Base-by-base conservation (phyloP, 2,888 invertebrate genomes). In the Agrotis clavis region DNA sequence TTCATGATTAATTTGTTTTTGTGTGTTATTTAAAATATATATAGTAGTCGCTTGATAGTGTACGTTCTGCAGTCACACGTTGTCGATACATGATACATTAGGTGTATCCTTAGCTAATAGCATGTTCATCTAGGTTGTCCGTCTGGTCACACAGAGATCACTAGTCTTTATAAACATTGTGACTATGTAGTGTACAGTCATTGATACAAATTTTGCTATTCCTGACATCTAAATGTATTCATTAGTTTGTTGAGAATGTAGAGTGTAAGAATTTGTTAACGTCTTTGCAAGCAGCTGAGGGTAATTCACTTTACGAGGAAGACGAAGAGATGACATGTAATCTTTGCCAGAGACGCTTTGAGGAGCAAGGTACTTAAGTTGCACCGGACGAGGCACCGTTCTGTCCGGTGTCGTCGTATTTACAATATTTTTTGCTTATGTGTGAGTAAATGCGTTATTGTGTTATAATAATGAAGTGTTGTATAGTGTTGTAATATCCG, bases 321-420 rank as follows among this genome's bases (percentile, higher is more conserved):
- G 97, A 97, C 93, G 97, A 97, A 96, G 97, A 97, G 95, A 97
- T 97, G 95, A 97, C 97, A 96, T 97, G 97, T 96, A 97, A 97
- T 95, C 97, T 97, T 96, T 97, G 97, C 97, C 97, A 97, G 97
- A 97, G 97, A 97, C 97, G 97, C 94, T 97, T 97, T 97, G 97
- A 97, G 96, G 97, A 97, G 96, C 97, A 97, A 97, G 97, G 97
- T 97, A 97, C 97, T 95, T 93, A 90, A 93, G 92, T 90, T 89
- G 91, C 92, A 90, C 91, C 92, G 93, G 93, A 93, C 91, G 89
- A 89, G 87, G 86, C 89, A 89, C 91, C 89, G 89, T 90, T 89
- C 88, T 88, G 91, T 93, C 93, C 94, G 94, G 94, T 95, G 93
- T 90, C 92, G 90, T 90, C 92, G 91, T 92, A 91, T 93, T 94